These are phyloP conservation scores for Lithophane socia DNA, from an alignment of 2,888 invertebrate genomes.

Conservation along the genomic window DNA sequence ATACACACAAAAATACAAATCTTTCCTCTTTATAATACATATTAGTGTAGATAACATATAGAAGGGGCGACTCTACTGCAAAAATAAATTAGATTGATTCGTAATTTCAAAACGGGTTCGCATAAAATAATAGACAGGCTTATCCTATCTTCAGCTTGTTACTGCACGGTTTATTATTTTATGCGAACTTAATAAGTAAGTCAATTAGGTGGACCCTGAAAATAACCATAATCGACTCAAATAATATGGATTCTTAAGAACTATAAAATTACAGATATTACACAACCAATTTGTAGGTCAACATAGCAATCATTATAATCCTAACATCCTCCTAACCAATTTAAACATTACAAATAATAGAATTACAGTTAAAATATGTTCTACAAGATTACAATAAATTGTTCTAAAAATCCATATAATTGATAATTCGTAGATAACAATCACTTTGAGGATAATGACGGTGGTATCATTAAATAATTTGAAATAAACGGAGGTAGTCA, in stretches of 20 bases:
- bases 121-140: not conserved
- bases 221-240: slow-evolving; percentile 5
- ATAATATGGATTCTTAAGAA: slow-evolving; percentile 10
- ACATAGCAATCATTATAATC: slow-evolving; percentile 17
- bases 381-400: slow-evolving; percentile 46
- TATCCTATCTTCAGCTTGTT: too few relatives aligned
- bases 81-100: not conserved
- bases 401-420: slow-evolving; percentile 56
- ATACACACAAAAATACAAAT: too few relatives aligned
- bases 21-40: too few relatives aligned
- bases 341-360: slow-evolving; percentile 45
- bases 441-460: slow-evolving; percentile 47
- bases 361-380: slow-evolving; percentile 31
- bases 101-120: not conserved
- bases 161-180: too few relatives aligned
- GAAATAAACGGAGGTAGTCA: slow-evolving; percentile 44
- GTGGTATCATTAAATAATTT: slow-evolving; percentile 47
- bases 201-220: slow-evolving; percentile 28
- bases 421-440: slow-evolving; percentile 56
- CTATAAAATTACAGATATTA: slow-evolving; percentile 40
- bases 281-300: slow-evolving; percentile 46
- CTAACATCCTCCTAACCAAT: slow-evolving; percentile 32
- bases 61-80: too few relatives aligned
- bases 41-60: too few relatives aligned
- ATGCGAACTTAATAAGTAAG: not conserved